Base-by-base conservation (phyloP, 2,888 invertebrate species). In the Cyaniris semiargus region DNA sequence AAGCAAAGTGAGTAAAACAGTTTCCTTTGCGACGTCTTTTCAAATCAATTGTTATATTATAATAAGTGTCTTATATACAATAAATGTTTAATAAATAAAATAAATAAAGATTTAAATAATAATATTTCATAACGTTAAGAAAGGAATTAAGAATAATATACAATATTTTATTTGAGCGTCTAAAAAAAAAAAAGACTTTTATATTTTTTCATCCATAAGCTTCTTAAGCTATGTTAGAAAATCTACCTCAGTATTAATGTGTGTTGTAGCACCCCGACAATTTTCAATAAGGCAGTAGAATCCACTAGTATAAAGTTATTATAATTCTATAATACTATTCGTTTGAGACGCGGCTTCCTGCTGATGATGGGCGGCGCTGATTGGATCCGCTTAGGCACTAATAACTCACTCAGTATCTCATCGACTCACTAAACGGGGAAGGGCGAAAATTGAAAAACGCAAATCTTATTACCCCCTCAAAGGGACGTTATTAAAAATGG, bases 391-490 rank as follows among this genome's bases (percentile, higher is more conserved):
- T 21, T 44, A 44, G 44, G 44, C 38, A 23, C 72, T 72, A 72
- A 38, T 44, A 44, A 72, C 44, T 72, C 44, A 18, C 44, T 48
- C 48, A 48, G 53, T 48, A 74, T 27, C 27, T 48, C 74, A 53
- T 48, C 27, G 53, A 48, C 27, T 74, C 7, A 66, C 66, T 66
- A 74, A 74, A 27, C 48, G 74, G 23, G 53, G 18, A 48, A 48
- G 27, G 13, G 48, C 48, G 23, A 53, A 74, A 74, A 48, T 74
- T 48, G 44, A 74, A 74, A 74, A 74, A 74, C 53, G 53, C 18
- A 74, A 74, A 74, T 74, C 74, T 74, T 74, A 74, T 74, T 74
- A 74, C 23, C 74, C 53, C 23, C 23, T 74, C 44, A 74, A 74
- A 74, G 74, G 74, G n/a, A 74, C 48, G 23, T 53, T 74, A 74